Evolutionary conservation across 1,140 invertebrate genomes (phyloP).

Genomic region (Calephelis nemesis): DNA sequence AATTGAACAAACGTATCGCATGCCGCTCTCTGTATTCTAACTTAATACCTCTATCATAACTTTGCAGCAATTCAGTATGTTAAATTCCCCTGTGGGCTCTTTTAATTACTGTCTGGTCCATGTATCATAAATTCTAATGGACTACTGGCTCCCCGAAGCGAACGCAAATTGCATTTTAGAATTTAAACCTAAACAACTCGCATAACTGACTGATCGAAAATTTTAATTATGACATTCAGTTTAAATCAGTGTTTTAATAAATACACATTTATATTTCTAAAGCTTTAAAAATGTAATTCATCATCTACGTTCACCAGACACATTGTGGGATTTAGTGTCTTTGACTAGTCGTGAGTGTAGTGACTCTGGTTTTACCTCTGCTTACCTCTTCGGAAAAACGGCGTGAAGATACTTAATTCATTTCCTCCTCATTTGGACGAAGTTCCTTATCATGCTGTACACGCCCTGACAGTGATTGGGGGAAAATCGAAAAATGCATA

Average conservation of each 20-base stretch:
- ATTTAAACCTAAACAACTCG: constrained; percentile 43
- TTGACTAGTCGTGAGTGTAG: too few relatives aligned
- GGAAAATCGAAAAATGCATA: too few relatives aligned
- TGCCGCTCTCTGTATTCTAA: constrained; percentile 21
- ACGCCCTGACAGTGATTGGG: too few relatives aligned
- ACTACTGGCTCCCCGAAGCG: constrained; percentile 36
- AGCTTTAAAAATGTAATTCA: too few relatives aligned
- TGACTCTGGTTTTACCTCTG: too few relatives aligned
- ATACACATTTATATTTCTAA: background rate
- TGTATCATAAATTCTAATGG: constrained; percentile 69
- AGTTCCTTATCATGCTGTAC: too few relatives aligned
- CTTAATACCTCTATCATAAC: constrained; percentile 37
- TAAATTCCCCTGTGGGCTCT: constrained; percentile 58
- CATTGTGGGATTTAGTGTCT: too few relatives aligned
- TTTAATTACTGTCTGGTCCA: constrained; percentile 62
- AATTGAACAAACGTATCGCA: constrained; percentile 3
- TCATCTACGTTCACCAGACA: too few relatives aligned
- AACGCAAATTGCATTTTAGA: constrained; percentile 53
- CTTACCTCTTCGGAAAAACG: too few relatives aligned
- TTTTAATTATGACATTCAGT: constrained; percentile 10
- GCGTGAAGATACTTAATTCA: too few relatives aligned
- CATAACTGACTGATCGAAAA: constrained; percentile 33
- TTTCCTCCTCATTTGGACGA: too few relatives aligned
- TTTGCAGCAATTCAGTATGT: constrained; percentile 48
- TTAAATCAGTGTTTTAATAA: background rate